These are phyloP conservation scores for Epirrita christyi DNA, from an alignment of 2,888 invertebrate genomes.

Conservation along the genomic window DNA sequence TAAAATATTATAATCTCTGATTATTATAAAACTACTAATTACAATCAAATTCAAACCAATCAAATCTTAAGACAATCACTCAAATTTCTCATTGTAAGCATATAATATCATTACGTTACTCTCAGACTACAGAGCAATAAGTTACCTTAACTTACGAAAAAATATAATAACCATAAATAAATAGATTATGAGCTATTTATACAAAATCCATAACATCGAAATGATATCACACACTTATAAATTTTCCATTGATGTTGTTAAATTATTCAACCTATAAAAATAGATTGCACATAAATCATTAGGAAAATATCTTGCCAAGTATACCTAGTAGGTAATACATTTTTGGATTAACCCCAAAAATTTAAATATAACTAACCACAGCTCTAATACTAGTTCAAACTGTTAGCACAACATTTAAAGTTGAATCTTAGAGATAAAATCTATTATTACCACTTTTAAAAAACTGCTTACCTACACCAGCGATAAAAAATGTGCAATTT, in stretches of 20 bases:
- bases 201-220: conserved; percentile 78
- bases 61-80: conserved; percentile 68
- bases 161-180: conserved; percentile 75
- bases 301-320: conserved; percentile 69
- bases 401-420: conserved; percentile 42
- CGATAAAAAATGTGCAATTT: conserved; percentile 33
- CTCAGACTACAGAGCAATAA: conserved; percentile 61
- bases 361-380: conserved; percentile 10
- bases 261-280: conserved; percentile 75
- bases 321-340: conserved; percentile 6
- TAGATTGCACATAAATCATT: conserved; percentile 78
- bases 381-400: conserved; percentile 28
- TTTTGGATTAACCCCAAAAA: conserved; percentile 37
- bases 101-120: conserved; percentile 49
- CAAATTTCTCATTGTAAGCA: conserved; percentile 71
- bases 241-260: conserved; percentile 56
- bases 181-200: conserved; percentile 76
- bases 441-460: conserved; percentile 41
- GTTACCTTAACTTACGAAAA: conserved; percentile 57
- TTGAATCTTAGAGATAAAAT: conserved; percentile 43
- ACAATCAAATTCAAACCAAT: conserved; percentile 67
- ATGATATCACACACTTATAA: conserved; percentile 67
- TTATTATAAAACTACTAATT: conserved; percentile 58
- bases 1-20: conserved; percentile 48
- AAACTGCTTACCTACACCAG: conserved; percentile 24